A percentile compares a stretch with the other conserved stretches of the same genome.
phyloP scores from a whole-genome alignment of 2,113 vertebrate species.

The Xenopus tropicalis region UCB_Xtro_10.0 CM004446.2:80705501-80706000 shows the following conservation, averaged over 20 bases:
- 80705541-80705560: not conserved
- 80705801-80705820: slow-evolving; percentile 28
- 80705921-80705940: not conserved
- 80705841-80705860: slow-evolving; percentile 13
- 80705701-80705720: slow-evolving; percentile 6
- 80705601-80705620: not conserved
- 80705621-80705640: not conserved
- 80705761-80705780: slow-evolving; percentile 37
- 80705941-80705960: not conserved
- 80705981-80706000: not conserved
- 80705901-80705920: slow-evolving; percentile 8
- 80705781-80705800: slow-evolving; percentile 27
- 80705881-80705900: slow-evolving; percentile 27
- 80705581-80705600: not conserved
- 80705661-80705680: not conserved
- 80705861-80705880: slow-evolving; percentile 13
- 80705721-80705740: slow-evolving; percentile 21
- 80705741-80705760: slow-evolving; percentile 22
- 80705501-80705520: too few species aligned
- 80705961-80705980: not conserved
- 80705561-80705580: not conserved
- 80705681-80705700: slow-evolving; percentile 4
- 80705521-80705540: not conserved
- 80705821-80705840: slow-evolving; percentile 26
- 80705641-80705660: not conserved